phyloP scores from a whole-genome alignment of 2,113 vertebrate genomes.

The Lophius piscatorius region DNA sequence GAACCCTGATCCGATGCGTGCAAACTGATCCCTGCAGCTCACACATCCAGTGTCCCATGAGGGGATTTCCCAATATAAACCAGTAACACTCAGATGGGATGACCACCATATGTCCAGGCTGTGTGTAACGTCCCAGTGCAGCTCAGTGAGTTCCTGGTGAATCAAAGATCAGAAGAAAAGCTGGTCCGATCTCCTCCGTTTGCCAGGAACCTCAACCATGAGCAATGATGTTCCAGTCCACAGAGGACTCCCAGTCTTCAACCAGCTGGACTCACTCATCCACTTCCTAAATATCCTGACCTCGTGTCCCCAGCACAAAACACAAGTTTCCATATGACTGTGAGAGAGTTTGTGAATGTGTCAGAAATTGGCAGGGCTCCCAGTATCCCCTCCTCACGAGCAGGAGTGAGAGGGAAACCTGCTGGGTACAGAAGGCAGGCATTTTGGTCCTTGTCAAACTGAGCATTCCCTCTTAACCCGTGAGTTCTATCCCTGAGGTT shows the following conservation, averaged over 20 bases:
- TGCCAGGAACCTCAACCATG: no score
- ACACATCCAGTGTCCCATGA: conserved; percentile 41
- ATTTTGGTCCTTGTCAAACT: conserved; percentile 59
- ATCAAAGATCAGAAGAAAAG: conserved; percentile 38
- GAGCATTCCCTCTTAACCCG: conserved; percentile 7
- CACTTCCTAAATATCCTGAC: conserved; percentile 30
- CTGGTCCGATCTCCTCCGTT: conserved; percentile 5
- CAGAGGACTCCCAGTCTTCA: conserved; percentile 18
- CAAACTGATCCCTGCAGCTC: conserved; percentile 39
- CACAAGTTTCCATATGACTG: conserved; percentile 23
- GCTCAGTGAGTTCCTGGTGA: conserved; percentile 18
- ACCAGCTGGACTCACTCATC: conserved; percentile 33
- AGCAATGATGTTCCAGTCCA: conserved; percentile 17
- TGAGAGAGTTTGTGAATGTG: conserved; percentile 16
- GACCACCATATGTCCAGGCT: conserved; percentile 38
- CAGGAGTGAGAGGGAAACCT: conserved; percentile 38
- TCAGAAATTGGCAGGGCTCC: conserved; percentile 44
- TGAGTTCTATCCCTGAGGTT: conserved; percentile 23
- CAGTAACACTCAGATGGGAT: conserved; percentile 29
- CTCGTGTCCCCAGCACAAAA: conserved; percentile 21
- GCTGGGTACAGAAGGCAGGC: conserved; percentile 21
- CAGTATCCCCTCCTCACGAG: conserved; percentile 10
- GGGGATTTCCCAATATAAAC: conserved; percentile 50
- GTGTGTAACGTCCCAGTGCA: conserved; percentile 4
- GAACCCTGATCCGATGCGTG: conserved; percentile 18